Evolutionary conservation across 2,888 invertebrate species (phyloP), one percentile per base, ranked within the genome.

Genomic region (Copidosoma aretas): DNA sequence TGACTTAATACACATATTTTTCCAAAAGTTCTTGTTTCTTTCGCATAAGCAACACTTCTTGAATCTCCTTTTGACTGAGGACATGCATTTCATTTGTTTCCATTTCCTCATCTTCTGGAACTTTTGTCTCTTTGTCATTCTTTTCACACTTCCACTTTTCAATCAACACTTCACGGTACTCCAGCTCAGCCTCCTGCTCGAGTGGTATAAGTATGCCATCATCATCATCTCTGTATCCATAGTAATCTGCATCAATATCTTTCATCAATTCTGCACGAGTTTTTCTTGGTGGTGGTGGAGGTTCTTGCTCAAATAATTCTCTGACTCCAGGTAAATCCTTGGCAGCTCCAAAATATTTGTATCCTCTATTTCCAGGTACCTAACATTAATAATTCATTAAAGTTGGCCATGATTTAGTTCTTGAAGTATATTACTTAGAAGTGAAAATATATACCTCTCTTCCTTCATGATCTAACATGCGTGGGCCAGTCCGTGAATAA

Each of bases 301-400:
- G 94, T 82, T 95, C 95, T 82, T 97, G 97, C 82, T 98, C 97
- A 86, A 99, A 99, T 43, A 99, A 84, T 84, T 99, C 99, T 58
- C 98, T 88, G 1, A 99, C 99, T 32, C 99, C 92, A 64, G 99
- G 99, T 75, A 99, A 86, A 85, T 99, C 98, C 84, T 97, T 96
- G 0, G 98, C 97, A 22, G 98, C 98, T 46, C 98, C 98, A 84
- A 98, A 98, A 85, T 98, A 99, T 85, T 98, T 98, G 84, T 99
- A 99, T 0, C 99, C 98, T 74, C 95, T 89, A 84, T 97, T 98
- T 17, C 98, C 98, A 0, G 98, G 97, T 0, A 98, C 98, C 83
- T 83, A n/a, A 15, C 3, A 46, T 46, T 2, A 3, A 17, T 8
- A 32, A 8, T 32, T 5, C 32, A 32, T 32, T 32, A 5, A 5